Percentiles rank a stretch among this genome's conserved stretches.
Evolutionary conservation across 2,888 invertebrate species (phyloP).

Genomic region (Alitta virens): DNA sequence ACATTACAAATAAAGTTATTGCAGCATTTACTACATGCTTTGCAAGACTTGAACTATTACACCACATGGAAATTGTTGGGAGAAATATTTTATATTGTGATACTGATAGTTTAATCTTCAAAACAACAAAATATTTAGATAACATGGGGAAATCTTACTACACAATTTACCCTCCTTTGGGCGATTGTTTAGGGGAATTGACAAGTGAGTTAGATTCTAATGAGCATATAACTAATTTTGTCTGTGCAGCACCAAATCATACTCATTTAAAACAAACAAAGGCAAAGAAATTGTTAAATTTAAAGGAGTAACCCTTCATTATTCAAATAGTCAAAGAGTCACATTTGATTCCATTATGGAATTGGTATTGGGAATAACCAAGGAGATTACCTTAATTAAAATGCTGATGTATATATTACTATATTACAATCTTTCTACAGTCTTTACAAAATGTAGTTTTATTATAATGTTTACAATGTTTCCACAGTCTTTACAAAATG

Average conservation of each 20-base stretch:
- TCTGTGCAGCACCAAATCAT: conserved; percentile 52
- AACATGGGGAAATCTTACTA: too few relatives aligned
- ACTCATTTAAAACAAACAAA: conserved; percentile 36
- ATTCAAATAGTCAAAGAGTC: conserved; percentile 21
- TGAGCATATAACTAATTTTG: conserved; percentile 49
- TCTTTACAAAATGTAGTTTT: too few relatives aligned
- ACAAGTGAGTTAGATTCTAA: conserved; percentile 29
- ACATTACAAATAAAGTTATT: not conserved
- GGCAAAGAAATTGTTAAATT: conserved; percentile 31
- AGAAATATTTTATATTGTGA: conserved; percentile 2
- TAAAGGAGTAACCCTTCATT: conserved; percentile 33
- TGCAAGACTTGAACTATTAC: conserved; percentile 2
- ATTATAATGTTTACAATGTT: too few relatives aligned
- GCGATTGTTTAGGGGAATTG: not conserved
- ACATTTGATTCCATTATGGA: conserved; percentile 24
- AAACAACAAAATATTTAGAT: not conserved
- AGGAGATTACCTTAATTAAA: too few relatives aligned
- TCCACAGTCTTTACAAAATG: too few relatives aligned
- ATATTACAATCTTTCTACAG: too few relatives aligned
- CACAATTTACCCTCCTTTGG: not conserved
- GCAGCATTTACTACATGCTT: conserved; percentile 5
- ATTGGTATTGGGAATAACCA: too few relatives aligned
- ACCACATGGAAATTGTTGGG: conserved; percentile 37
- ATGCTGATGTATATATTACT: too few relatives aligned
- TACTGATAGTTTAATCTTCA: conserved; percentile 5